These are phyloP conservation scores for Pammene fasciana DNA, from an alignment of 2,888 invertebrate genomes.

Conservation along the genomic window DNA sequence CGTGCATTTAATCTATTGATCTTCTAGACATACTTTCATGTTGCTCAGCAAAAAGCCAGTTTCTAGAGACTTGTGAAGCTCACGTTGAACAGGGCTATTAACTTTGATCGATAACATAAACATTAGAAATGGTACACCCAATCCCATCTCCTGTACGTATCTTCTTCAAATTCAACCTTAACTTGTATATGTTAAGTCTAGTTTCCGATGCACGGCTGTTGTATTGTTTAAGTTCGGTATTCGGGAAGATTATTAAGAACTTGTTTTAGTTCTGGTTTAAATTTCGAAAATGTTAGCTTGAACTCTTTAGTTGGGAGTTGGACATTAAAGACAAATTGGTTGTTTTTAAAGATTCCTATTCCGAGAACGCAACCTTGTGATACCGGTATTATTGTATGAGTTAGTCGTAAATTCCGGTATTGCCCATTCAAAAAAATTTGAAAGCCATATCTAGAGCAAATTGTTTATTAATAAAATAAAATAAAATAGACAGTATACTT, in stretches of 20 bases:
- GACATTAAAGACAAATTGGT: neutral
- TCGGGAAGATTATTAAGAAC: conserved; percentile 32
- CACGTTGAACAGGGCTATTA: conserved; percentile 38
- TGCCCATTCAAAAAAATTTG: too few species aligned
- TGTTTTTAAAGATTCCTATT: neutral
- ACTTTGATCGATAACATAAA: conserved; percentile 42
- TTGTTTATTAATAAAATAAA: too few species aligned
- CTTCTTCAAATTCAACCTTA: conserved; percentile 6
- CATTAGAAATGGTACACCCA: conserved; percentile 39
- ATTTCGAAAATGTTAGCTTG: conserved; percentile 18
- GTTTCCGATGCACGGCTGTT: neutral
- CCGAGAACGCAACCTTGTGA: neutral
- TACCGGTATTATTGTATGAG: too few species aligned
- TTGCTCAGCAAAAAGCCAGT: conserved; percentile 47
- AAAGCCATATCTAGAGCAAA: too few species aligned
- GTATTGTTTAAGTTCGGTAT: conserved; percentile 29
- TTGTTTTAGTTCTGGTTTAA: conserved; percentile 26
- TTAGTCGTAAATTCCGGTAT: too few species aligned
- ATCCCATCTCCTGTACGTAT: conserved; percentile 19
- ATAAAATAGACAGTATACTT: neutral
- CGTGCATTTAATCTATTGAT: conserved; percentile 28
- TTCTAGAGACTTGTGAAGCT: conserved; percentile 41
- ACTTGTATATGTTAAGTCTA: neutral
- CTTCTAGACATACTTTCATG: conserved; percentile 32
- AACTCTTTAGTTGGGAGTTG: conserved; percentile 4